Percentiles rank a stretch among this genome's conserved stretches.
These are phyloP conservation scores for Electrophaes corylata DNA, from an alignment of 2,888 invertebrate genomes.

Conservation along the genomic window DNA sequence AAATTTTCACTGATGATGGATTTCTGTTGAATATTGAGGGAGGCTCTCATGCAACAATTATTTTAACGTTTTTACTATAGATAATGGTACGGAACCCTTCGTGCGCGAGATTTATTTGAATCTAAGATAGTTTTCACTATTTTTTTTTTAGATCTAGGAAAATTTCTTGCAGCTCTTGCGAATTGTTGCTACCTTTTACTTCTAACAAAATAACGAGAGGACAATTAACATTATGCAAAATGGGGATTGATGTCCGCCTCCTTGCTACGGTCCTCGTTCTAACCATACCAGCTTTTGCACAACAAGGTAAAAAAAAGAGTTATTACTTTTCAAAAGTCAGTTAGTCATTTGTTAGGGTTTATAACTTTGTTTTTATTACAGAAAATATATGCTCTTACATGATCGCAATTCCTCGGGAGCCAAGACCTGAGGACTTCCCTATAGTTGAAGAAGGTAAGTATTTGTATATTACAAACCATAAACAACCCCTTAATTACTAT, in stretches of 20 bases:
- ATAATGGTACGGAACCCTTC: no score
- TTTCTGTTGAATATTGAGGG: no score
- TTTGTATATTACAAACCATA: neutral
- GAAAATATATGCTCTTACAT: constrained; percentile 62
- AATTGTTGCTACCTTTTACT: no score
- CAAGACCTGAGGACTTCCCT: constrained; percentile 56
- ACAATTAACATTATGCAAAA: constrained; percentile 50
- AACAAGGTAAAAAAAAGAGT: constrained; percentile 46
- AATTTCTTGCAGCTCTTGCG: no score
- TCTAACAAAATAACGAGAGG: constrained; percentile 5
- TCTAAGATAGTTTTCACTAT: no score
- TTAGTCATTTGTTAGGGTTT: neutral
- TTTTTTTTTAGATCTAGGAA: no score
- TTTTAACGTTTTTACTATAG: no score
- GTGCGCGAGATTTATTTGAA: no score
- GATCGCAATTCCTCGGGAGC: constrained; percentile 63
- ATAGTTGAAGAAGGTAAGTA: constrained; percentile 54
- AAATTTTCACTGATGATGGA: no score
- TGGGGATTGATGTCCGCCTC: constrained; percentile 50
- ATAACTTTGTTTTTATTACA: constrained; percentile 29
- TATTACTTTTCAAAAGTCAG: neutral
- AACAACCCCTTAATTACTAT: no score
- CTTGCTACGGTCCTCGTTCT: constrained; percentile 41
- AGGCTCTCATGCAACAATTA: no score
- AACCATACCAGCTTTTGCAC: constrained; percentile 36